Evolutionary conservation across 2,113 vertebrate species (phyloP), one percentile per base, ranked within the genome.

Genomic region (Microtus montanus): DNA sequence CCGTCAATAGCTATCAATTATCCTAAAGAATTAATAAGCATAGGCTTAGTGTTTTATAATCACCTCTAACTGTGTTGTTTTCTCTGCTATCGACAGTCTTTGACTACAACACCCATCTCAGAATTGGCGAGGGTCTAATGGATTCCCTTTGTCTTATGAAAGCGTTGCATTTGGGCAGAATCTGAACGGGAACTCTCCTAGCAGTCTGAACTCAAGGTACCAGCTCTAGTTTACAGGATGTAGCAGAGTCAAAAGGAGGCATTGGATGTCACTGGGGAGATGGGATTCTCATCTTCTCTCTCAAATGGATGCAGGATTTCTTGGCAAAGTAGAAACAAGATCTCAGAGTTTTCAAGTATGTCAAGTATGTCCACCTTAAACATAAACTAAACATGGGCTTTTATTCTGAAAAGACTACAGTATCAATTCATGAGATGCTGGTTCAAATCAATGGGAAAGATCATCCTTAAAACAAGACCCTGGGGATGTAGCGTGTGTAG

Each of bases 241-340:
- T 58, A 95, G 22, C 63, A 41, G 94, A 92, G 82, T 87, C 88
- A 70, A 80, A 96, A 92, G 93, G 93, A 89, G 35, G 92, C 96
- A 96, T 91, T 98, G 97, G 94, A 97, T 98, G 97, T 97, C 97
- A 97, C 96, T 97, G 97, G 96, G 93, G 93, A 98, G 96, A 98
- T 96, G 92, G 97, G 97, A 98, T 97, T 98, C 96, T 98, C 96
- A 73, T 95, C 66, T 92, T 96, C 95, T 63, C 80, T 96, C 75
- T 92, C 79, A 84, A 93, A 95, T 71, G 89, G 83, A 89, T 35
- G 61, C 26, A 95, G 88, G 30, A 87, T 84, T 95, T 96, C 83
- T 92, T 96, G 47, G 44, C 89, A 84, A 95, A 84, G 54, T n/a
- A 94, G 74, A 49, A 94, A 90, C 14, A 92, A n/a, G 75, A 93